Percentiles rank a stretch among this genome's conserved stretches.
Conservation (phyloP, 2,797 vertebrate genomes). For the Dermochelys coriacea region DNA sequence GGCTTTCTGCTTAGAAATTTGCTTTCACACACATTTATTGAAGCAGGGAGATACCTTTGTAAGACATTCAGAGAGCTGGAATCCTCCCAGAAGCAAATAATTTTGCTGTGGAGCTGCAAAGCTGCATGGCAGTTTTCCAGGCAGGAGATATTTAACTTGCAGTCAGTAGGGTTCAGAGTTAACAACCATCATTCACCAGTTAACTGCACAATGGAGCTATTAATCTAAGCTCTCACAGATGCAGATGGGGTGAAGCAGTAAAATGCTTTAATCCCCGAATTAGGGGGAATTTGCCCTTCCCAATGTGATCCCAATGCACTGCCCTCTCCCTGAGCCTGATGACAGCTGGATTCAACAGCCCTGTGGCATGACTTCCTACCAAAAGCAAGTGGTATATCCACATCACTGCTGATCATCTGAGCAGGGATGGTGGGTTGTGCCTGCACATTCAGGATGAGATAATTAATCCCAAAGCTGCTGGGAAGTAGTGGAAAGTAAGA, state of each 20-base stretch:
- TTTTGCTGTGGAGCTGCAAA: background rate
- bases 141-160: background rate
- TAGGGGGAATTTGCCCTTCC: background rate
- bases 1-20: background rate
- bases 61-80: background rate
- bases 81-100: background rate
- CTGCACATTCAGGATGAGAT: background rate
- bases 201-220: background rate
- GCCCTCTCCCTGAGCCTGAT: background rate
- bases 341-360: background rate
- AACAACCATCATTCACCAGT: background rate
- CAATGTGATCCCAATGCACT: background rate
- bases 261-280: background rate
- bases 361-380: background rate
- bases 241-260: background rate
- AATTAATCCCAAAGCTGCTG: background rate
- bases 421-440: background rate
- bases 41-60: background rate
- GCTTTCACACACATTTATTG: background rate
- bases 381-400: background rate
- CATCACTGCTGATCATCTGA: background rate
- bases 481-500: background rate
- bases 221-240: background rate
- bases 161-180: background rate
- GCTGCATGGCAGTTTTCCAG: background rate